phyloP scores from a whole-genome alignment of 2,113 vertebrate genomes.

The Poeciliopsis retropinna region DNA sequence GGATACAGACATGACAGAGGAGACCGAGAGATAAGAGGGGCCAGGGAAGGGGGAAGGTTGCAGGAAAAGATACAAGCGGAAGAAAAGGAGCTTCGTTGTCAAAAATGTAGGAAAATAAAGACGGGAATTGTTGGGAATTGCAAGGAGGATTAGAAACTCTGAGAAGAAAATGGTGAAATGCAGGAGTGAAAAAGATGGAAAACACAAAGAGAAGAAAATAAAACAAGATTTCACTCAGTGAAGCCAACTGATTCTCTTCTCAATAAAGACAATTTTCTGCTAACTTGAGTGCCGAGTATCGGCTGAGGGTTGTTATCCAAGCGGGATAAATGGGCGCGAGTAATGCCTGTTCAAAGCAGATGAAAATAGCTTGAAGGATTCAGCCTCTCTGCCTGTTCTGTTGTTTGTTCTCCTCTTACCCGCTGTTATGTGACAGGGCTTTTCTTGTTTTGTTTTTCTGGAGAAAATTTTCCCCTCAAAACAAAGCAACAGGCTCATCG shows the following conservation, averaged over 20 bases:
- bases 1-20: slow-evolving; percentile 60
- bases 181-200: slow-evolving; percentile 11
- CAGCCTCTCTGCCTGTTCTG: slow-evolving; percentile 26
- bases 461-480: slow-evolving; percentile 1
- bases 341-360: slow-evolving; percentile 32
- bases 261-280: slow-evolving; percentile 37
- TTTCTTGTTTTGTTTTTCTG: slow-evolving; percentile 17
- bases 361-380: slow-evolving; percentile 43
- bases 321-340: slow-evolving; percentile 50
- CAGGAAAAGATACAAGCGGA: neutral
- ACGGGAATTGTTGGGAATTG: slow-evolving; percentile 16
- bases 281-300: slow-evolving; percentile 23
- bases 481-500: slow-evolving; percentile 26
- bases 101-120: neutral
- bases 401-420: slow-evolving; percentile 36
- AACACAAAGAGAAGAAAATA: neutral
- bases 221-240: slow-evolving; percentile 28
- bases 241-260: slow-evolving; percentile 18
- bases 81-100: neutral
- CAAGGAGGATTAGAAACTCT: slow-evolving; percentile 14
- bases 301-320: slow-evolving; percentile 39
- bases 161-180: slow-evolving; percentile 15
- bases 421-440: slow-evolving; percentile 8
- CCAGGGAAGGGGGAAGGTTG: neutral
- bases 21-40: neutral